Conservation (phyloP, 2,113 vertebrate species). For the Sylvilagus bachmani region DNA sequence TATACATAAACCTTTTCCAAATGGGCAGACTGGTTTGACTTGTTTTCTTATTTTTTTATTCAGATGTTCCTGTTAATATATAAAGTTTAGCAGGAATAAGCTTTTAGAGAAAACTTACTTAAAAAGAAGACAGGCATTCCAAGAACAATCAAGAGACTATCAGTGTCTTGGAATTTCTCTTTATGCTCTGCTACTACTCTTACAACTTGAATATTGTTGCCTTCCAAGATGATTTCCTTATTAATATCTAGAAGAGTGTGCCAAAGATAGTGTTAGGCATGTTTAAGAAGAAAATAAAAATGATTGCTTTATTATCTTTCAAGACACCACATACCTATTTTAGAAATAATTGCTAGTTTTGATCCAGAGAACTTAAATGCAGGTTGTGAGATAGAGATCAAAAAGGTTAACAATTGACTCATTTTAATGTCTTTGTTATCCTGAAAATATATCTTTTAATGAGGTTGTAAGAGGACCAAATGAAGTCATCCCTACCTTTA, state of each 20-base stretch:
- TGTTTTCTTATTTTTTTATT: slow-evolving; percentile 44
- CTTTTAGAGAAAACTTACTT: background rate
- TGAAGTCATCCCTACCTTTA: slow-evolving; percentile 45
- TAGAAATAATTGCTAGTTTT: slow-evolving; percentile 47
- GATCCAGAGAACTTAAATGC: background rate
- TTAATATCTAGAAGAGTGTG: background rate
- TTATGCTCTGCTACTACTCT: background rate
- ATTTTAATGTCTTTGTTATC: slow-evolving; percentile 50
- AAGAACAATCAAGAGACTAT: background rate
- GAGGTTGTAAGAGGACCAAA: slow-evolving; percentile 24
- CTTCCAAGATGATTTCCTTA: background rate
- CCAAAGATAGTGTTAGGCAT: background rate
- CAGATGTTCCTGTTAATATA: background rate
- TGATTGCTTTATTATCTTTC: slow-evolving; percentile 2
- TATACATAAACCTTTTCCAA: background rate
- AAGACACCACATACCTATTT: background rate
- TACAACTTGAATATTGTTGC: background rate
- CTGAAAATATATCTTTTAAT: slow-evolving; percentile 52
- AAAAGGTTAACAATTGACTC: slow-evolving; percentile 23
- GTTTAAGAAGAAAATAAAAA: background rate
- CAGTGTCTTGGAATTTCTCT: slow-evolving; percentile 2
- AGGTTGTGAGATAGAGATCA: background rate
- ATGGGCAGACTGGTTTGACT: background rate
- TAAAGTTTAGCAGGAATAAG: slow-evolving; percentile 47
- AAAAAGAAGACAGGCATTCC: background rate